Conservation (phyloP, 2,888 invertebrate genomes). For the Temnothorax ravouxi region DNA sequence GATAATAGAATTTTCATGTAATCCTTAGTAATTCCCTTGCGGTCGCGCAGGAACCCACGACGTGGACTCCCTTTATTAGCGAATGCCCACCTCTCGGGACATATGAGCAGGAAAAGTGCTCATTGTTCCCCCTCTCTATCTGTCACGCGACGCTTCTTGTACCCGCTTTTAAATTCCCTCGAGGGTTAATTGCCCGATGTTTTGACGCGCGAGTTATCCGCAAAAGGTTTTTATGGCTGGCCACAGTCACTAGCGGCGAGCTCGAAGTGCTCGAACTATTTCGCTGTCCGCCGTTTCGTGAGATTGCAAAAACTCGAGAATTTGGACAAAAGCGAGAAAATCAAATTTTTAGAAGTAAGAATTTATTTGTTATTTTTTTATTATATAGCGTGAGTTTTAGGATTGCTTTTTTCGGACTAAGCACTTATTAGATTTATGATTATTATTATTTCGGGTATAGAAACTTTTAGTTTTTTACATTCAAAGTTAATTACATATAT, state of each 20-base stretch:
- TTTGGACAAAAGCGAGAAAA: background rate
- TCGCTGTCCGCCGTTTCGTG: background rate
- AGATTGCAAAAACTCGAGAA: background rate
- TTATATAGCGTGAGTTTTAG: background rate
- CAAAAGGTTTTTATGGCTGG: slow-evolving; percentile 74
- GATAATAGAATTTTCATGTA: slow-evolving; percentile 85
- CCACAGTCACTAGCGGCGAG: slow-evolving; percentile 57
- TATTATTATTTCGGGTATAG: background rate
- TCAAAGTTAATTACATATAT: background rate
- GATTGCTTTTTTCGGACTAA: background rate
- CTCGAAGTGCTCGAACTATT: background rate
- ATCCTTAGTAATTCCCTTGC: slow-evolving; percentile 85
- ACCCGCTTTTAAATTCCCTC: slow-evolving; percentile 82
- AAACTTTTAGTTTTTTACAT: background rate
- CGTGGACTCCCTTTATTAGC: slow-evolving; percentile 61
- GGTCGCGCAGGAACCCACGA: slow-evolving; percentile 78
- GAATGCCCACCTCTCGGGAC: slow-evolving; percentile 62
- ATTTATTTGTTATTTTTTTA: background rate
- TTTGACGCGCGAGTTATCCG: slow-evolving; percentile 83
- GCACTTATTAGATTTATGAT: background rate
- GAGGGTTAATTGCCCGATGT: slow-evolving; percentile 86
- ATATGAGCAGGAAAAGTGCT: slow-evolving; percentile 64
- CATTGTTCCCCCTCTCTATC: slow-evolving; percentile 47
- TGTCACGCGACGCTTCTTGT: slow-evolving; percentile 24
- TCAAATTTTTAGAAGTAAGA: background rate